Conservation (phyloP, 35 echinoderm and acorn worm genomes). For the Heliocidaris tuberculata region DNA sequence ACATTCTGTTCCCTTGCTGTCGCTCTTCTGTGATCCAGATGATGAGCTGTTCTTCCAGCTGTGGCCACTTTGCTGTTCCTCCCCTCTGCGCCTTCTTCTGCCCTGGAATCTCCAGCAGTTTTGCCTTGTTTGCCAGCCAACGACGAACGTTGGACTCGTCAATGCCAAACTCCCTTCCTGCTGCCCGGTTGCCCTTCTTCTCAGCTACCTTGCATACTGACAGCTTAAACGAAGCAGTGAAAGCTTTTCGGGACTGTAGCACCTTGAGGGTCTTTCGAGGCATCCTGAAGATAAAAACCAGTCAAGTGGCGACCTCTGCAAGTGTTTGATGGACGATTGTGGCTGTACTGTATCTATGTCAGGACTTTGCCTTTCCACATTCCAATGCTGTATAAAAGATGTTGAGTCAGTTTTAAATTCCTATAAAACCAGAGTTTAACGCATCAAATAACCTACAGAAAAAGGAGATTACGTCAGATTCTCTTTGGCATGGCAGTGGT, state of each 20-base stretch:
- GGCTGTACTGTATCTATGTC: not conserved
- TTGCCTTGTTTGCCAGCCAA: not conserved
- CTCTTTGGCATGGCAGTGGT: too few species aligned
- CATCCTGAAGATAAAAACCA: not conserved
- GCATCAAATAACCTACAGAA: too few species aligned
- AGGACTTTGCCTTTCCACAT: too few species aligned
- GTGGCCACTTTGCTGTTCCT: not conserved
- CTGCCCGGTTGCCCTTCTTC: slow-evolving; percentile 38
- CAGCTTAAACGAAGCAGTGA: slow-evolving; percentile 19
- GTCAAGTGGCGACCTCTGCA: not conserved
- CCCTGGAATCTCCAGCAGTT: not conserved
- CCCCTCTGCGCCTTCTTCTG: slow-evolving; percentile 32
- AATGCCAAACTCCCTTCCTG: slow-evolving; percentile 42
- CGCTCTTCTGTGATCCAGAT: slow-evolving; percentile 17
- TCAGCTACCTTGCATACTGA: slow-evolving; percentile 31
- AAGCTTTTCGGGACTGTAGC: not conserved
- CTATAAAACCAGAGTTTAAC: too few species aligned
- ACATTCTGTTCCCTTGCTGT: not conserved
- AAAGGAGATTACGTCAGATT: too few species aligned
- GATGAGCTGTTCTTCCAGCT: slow-evolving; percentile 24
- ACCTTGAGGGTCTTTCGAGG: not conserved
- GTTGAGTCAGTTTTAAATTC: too few species aligned
- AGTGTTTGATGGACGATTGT: not conserved
- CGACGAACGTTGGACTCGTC: slow-evolving; percentile 51
- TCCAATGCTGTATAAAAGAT: too few species aligned